These are phyloP conservation scores for Nemotelus pantherinus DNA, from an alignment of 2,888 invertebrate genomes.

Conservation along the genomic window DNA sequence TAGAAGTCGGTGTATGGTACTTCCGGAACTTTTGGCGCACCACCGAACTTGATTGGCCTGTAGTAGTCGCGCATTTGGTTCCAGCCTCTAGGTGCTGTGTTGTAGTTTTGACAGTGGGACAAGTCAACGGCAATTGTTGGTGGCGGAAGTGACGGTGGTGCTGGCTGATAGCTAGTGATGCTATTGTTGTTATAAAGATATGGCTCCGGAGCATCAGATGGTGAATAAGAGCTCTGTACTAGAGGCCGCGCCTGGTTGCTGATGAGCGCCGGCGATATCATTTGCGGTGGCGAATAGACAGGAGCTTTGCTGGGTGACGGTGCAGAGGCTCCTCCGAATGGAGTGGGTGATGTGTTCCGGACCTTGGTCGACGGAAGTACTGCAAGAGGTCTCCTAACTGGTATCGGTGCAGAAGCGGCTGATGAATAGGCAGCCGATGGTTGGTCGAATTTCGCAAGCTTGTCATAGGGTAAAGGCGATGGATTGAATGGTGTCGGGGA, in stretches of 20 bases:
- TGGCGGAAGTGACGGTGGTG: background rate
- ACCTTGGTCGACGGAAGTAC: conserved; percentile 52
- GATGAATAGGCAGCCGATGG: conserved; percentile 27
- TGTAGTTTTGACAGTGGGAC: conserved; percentile 70
- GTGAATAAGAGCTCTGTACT: background rate
- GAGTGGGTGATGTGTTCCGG: conserved; percentile 58
- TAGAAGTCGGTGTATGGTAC: conserved; percentile 68
- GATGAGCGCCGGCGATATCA: conserved; percentile 47
- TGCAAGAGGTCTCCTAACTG: conserved; percentile 47
- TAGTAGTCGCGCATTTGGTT: conserved; percentile 75
- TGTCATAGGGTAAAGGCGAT: conserved; percentile 60
- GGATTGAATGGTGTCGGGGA: conserved; percentile 57
- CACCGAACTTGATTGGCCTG: conserved; percentile 77
- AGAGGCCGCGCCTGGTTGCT: conserved; percentile 38
- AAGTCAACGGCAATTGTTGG: conserved; percentile 50
- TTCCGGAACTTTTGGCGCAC: conserved; percentile 62
- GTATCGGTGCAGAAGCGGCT: background rate
- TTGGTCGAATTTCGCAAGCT: conserved; percentile 60
- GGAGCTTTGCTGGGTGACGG: conserved; percentile 34
- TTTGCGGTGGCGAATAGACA: conserved; percentile 35
- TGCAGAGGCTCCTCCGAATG: conserved; percentile 50
- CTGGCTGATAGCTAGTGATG: background rate
- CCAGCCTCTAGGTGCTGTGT: conserved; percentile 87
- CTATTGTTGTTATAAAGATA: conserved; percentile 10
- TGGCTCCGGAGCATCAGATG: conserved; percentile 31